These are phyloP conservation scores for Lordiphosa andalusiaca DNA, from an alignment of 2,888 invertebrate species.

Conservation along the genomic window DNA sequence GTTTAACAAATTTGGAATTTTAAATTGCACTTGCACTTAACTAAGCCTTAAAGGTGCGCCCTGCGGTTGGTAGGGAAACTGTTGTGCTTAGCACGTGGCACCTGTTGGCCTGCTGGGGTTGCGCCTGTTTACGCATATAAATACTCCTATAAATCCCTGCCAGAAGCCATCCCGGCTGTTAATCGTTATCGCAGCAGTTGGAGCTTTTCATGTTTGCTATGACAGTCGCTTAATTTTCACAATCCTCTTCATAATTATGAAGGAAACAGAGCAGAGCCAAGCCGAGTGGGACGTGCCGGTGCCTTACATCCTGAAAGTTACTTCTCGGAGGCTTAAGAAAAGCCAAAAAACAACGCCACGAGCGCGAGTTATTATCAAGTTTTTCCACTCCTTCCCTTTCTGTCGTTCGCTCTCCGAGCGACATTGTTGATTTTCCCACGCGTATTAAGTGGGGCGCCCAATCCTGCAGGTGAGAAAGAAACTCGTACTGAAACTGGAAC, in stretches of 20 bases:
- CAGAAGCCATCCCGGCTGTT: slow-evolving; percentile 10
- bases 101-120: slow-evolving; percentile 8
- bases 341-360: slow-evolving; percentile 64
- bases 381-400: slow-evolving; percentile 31
- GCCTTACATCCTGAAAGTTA: slow-evolving; percentile 19
- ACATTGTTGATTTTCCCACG: slow-evolving; percentile 71
- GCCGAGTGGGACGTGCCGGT: slow-evolving; percentile 42
- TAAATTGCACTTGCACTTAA: slow-evolving; percentile 69
- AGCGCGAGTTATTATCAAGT: slow-evolving; percentile 66
- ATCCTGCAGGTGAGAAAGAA: slow-evolving; percentile 35
- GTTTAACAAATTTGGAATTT: slow-evolving; percentile 76
- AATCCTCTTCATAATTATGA: slow-evolving; percentile 59
- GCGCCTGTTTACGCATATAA: background rate
- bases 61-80: background rate
- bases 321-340: slow-evolving; percentile 52
- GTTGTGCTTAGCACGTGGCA: slow-evolving; percentile 11
- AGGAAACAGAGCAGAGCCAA: slow-evolving; percentile 1
- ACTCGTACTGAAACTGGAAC: slow-evolving; percentile 42
- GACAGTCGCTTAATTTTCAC: slow-evolving; percentile 40
- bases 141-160: slow-evolving; percentile 28
- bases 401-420: slow-evolving; percentile 11
- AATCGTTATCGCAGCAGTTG: slow-evolving; percentile 34
- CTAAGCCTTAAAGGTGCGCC: slow-evolving; percentile 22
- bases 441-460: slow-evolving; percentile 53
- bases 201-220: slow-evolving; percentile 32